phyloP scores from a whole-genome alignment of 2,888 invertebrate species.

The Lochmaea crataegi region DNA sequence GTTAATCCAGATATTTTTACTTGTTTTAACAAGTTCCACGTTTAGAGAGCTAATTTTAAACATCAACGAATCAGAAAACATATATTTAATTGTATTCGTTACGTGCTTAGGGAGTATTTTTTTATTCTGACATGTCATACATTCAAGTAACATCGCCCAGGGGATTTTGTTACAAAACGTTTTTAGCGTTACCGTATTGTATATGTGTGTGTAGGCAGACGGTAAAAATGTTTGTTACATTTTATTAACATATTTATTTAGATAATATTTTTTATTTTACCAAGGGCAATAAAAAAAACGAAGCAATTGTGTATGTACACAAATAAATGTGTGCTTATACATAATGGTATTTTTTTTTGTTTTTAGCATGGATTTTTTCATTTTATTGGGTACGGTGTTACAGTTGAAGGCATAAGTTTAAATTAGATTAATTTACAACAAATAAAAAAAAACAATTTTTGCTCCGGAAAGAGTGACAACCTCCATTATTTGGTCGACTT shows the following conservation, averaged over 20 bases:
- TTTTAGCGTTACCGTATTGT: background rate
- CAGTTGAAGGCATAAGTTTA: no score
- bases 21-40: background rate
- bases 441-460: no score
- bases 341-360: background rate
- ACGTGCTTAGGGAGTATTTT: constrained; percentile 1
- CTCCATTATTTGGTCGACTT: no score
- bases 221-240: background rate
- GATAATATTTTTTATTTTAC: background rate
- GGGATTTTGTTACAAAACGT: constrained; percentile 5
- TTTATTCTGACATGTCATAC: constrained; percentile 12
- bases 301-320: background rate
- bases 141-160: constrained; percentile 10
- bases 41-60: background rate
- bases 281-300: background rate
- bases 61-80: constrained; percentile 3
- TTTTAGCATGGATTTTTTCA: background rate
- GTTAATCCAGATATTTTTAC: background rate
- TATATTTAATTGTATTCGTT: constrained; percentile 5
- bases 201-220: background rate
- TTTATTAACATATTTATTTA: background rate
- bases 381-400: no score
- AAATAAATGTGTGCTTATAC: background rate
- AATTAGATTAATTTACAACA: no score
- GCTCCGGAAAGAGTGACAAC: no score